Evolutionary conservation across 2,888 invertebrate genomes (phyloP).

Genomic region (Polydrusus pterygomalis): DNA sequence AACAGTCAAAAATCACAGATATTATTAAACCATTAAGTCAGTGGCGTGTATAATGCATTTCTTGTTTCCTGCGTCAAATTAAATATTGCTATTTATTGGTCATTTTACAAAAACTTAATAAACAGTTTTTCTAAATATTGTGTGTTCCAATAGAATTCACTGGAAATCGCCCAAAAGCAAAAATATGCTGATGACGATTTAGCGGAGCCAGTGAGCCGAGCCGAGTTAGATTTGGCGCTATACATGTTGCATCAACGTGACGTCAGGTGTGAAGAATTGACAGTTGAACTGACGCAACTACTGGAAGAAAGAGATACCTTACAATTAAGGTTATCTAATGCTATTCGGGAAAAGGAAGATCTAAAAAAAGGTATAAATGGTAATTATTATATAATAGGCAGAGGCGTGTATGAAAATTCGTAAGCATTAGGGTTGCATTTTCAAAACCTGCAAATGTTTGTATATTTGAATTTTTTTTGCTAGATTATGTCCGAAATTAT

Average conservation of each 20-base stretch:
- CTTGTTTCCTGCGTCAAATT: too few species aligned
- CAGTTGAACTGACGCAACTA: conserved; percentile 87
- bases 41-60: too few species aligned
- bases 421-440: too few species aligned
- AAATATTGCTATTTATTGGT: background rate
- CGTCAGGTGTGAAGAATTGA: conserved; percentile 89
- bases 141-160: conserved; percentile 25
- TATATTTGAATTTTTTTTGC: too few species aligned
- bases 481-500: too few species aligned
- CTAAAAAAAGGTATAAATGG: conserved; percentile 66
- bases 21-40: too few species aligned
- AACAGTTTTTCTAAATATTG: conserved; percentile 10
- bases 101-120: conserved; percentile 3
- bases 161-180: conserved; percentile 10
- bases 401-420: too few species aligned
- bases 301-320: conserved; percentile 90
- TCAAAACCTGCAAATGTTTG: too few species aligned
- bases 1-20: too few species aligned
- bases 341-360: conserved; percentile 84
- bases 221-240: conserved; percentile 86
- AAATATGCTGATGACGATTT: conserved; percentile 59
- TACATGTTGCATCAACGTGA: conserved; percentile 92
- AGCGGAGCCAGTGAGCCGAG: conserved; percentile 70
- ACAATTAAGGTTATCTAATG: conserved; percentile 87
- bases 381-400: too few species aligned